These are phyloP conservation scores for Myotis davidii DNA, from an alignment of 2,113 vertebrate species.

Conservation along the genomic window DNA sequence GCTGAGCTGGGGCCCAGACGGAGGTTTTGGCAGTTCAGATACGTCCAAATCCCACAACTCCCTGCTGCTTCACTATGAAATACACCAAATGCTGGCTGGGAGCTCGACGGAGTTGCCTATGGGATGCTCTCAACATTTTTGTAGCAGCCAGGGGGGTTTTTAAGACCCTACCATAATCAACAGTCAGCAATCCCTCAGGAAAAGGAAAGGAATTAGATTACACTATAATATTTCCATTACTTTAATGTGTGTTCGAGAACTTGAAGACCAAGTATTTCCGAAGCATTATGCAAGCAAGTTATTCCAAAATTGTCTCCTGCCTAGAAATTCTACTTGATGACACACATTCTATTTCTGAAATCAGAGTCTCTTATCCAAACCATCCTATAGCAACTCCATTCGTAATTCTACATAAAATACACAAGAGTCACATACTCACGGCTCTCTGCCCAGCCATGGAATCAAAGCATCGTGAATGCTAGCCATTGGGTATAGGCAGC, in stretches of 20 bases:
- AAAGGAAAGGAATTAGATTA: neutral
- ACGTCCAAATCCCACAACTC: neutral
- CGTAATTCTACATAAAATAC: neutral
- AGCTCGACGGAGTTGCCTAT: neutral
- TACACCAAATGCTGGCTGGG: neutral
- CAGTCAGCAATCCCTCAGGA: neutral
- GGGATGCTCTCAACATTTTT: neutral
- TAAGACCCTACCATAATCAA: neutral
- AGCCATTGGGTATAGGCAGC: neutral
- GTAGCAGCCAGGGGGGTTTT: neutral
- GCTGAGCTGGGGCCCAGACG: neutral
- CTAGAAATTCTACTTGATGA: neutral
- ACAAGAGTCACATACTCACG: neutral
- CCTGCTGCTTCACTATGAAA: neutral
- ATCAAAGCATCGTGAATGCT: neutral
- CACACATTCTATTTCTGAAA: neutral
- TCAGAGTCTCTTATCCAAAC: slow-evolving; percentile 8
- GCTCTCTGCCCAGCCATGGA: neutral
- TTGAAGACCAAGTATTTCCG: neutral
- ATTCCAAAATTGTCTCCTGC: neutral
- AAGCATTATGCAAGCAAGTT: neutral
- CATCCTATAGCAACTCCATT: neutral
- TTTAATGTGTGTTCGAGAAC: neutral
- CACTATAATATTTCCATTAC: neutral
- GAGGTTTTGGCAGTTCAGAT: neutral